phyloP scores from a whole-genome alignment of 23 tunicate genomes.

The Trididemnum clinides region DNA sequence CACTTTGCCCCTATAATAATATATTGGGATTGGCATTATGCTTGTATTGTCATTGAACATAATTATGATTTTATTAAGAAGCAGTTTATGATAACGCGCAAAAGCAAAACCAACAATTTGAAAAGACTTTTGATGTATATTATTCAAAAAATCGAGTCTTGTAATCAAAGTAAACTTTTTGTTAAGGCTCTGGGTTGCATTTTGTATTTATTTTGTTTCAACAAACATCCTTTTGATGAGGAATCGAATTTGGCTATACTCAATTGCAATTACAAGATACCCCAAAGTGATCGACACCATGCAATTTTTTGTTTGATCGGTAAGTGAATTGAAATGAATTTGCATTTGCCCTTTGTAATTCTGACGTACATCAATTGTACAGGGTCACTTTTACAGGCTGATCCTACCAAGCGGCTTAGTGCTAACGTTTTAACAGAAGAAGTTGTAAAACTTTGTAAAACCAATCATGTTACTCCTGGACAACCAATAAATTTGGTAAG shows the following conservation, averaged over 20 bases:
- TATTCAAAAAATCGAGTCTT: no score
- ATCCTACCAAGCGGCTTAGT: conserved; percentile 83
- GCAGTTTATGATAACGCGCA: no score
- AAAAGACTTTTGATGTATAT: no score
- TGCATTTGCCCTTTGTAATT: background rate
- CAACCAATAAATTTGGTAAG: no score
- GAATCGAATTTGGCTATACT: conserved; percentile 79
- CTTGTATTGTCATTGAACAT: no score
- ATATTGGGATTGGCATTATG: no score
- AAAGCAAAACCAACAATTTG: no score
- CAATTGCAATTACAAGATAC: conserved; percentile 79
- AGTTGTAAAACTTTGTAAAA: conserved; percentile 51
- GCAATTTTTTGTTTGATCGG: conserved; percentile 52
- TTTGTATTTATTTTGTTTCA: conserved; percentile 70
- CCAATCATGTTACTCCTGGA: no score
- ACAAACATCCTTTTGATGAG: conserved; percentile 95
- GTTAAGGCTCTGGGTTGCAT: conserved; percentile 93
- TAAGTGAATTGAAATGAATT: background rate
- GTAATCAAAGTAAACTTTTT: no score
- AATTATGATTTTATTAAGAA: no score
- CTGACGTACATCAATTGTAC: conserved; percentile 4
- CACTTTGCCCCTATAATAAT: no score
- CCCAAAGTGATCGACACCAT: conserved; percentile 57
- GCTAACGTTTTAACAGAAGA: conserved; percentile 79
- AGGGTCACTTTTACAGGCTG: conserved; percentile 80